Conservation (phyloP, 1,140 invertebrate genomes). For the Drosophila mayri region DNA sequence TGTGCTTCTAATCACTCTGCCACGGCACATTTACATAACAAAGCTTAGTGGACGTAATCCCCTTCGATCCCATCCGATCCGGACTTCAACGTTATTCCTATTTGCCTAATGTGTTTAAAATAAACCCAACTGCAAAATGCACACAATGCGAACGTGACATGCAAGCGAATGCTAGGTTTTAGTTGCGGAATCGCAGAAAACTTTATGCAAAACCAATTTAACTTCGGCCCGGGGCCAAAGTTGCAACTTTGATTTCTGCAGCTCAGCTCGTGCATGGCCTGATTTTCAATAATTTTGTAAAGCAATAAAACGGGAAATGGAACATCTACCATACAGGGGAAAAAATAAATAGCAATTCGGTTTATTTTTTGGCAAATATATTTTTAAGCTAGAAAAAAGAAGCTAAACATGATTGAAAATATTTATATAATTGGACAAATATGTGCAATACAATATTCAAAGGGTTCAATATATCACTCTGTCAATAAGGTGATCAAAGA, state of each 20-base stretch:
- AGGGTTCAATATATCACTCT: not conserved
- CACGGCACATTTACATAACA: constrained; percentile 12
- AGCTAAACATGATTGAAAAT: not conserved
- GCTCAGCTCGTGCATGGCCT: constrained; percentile 67
- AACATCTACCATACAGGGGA: constrained; percentile 12
- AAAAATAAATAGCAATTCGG: no score
- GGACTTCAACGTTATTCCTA: constrained; percentile 22
- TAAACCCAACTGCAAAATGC: constrained; percentile 44
- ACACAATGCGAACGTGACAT: constrained; percentile 70
- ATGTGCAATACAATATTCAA: not conserved
- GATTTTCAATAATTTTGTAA: constrained; percentile 80
- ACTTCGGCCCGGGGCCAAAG: constrained; percentile 59
- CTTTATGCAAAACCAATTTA: constrained; percentile 73
- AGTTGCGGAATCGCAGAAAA: constrained; percentile 15
- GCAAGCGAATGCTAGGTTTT: constrained; percentile 49
- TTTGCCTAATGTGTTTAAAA: constrained; percentile 49
- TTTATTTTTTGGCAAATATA: not conserved
- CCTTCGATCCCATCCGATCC: constrained; percentile 9
- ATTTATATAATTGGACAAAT: not conserved
- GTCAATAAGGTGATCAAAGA: no score
- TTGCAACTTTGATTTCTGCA: constrained; percentile 74
- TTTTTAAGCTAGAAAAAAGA: not conserved
- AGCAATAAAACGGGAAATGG: constrained; percentile 67
- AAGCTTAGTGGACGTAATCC: constrained; percentile 4
- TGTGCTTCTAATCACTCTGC: constrained; percentile 38